Percentiles rank a stretch among this genome's conserved stretches.
These are phyloP conservation scores for Lagenorhynchus albirostris DNA, from an alignment of 2,113 vertebrate species.

Conservation along the genomic window DNA sequence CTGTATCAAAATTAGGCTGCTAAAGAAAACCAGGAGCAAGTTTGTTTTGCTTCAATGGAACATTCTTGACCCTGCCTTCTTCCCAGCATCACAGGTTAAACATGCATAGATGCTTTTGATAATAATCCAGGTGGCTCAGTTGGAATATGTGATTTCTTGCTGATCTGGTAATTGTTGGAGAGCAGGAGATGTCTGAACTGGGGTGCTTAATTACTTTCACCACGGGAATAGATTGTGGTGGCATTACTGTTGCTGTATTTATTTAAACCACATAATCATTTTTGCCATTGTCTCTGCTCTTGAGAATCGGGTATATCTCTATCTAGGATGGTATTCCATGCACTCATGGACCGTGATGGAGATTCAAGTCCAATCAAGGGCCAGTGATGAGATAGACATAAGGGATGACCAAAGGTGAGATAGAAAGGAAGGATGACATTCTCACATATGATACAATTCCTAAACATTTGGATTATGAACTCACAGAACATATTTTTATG, in stretches of 20 bases:
- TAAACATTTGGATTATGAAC: neutral
- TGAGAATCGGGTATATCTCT: conserved; percentile 25
- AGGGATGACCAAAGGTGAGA: neutral
- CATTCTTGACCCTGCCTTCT: neutral
- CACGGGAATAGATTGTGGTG: conserved; percentile 65
- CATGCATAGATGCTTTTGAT: conserved; percentile 7
- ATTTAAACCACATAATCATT: conserved; percentile 68
- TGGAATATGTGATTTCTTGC: conserved; percentile 56
- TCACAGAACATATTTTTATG: neutral
- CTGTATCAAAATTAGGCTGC: neutral
- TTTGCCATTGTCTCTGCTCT: conserved; percentile 63
- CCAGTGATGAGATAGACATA: neutral
- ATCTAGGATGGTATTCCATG: neutral
- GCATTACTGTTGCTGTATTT: conserved; percentile 62
- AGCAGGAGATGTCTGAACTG: conserved; percentile 62
- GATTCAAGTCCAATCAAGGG: neutral
- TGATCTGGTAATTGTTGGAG: conserved; percentile 74
- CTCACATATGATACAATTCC: neutral
- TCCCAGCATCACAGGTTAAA: conserved; percentile 1
- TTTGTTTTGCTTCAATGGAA: neutral
- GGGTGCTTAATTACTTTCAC: conserved; percentile 72
- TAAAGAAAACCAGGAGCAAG: neutral
- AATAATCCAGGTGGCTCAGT: conserved; percentile 39
- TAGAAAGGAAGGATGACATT: neutral
- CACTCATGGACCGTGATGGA: neutral